Evolutionary conservation across 2,113 vertebrate genomes (phyloP).

Genomic region (Okapia johnstoni): DNA sequence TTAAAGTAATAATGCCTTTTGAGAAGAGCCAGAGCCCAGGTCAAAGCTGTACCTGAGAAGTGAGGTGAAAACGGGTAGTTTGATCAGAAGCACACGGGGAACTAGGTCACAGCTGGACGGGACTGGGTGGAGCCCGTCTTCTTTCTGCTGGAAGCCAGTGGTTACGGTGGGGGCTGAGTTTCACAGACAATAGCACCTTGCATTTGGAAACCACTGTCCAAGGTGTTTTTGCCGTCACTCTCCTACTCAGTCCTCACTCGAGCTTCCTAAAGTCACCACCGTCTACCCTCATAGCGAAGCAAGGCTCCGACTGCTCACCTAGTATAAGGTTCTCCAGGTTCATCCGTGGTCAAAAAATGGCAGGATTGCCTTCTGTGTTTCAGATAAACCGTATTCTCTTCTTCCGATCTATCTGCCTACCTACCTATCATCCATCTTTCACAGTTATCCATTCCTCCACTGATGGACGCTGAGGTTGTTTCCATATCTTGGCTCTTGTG

Average conservation of each 20-base stretch:
- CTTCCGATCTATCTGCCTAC: background rate
- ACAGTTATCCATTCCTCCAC: background rate
- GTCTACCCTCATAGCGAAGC: fast-evolving
- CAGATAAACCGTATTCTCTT: background rate
- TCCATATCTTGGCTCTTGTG: background rate
- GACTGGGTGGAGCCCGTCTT: background rate
- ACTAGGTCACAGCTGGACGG: fast-evolving
- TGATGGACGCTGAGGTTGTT: background rate
- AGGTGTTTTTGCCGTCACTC: too few species aligned
- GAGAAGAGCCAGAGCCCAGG: background rate
- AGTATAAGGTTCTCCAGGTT: background rate
- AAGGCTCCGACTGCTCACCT: background rate
- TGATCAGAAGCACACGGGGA: fast-evolving
- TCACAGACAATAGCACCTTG: fast-evolving
- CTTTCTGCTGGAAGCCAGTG: background rate
- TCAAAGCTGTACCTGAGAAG: too few species aligned
- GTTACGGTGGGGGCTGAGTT: background rate
- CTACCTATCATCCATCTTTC: background rate
- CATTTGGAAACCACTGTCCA: background rate
- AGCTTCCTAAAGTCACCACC: too few species aligned
- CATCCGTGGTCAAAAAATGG: background rate
- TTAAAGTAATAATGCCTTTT: background rate
- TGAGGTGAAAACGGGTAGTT: background rate
- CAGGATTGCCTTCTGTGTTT: too few species aligned
- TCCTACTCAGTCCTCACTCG: fast-evolving